Evolutionary conservation across 2,113 vertebrate genomes (phyloP).

Genomic region (Plestiodon gilberti): DNA sequence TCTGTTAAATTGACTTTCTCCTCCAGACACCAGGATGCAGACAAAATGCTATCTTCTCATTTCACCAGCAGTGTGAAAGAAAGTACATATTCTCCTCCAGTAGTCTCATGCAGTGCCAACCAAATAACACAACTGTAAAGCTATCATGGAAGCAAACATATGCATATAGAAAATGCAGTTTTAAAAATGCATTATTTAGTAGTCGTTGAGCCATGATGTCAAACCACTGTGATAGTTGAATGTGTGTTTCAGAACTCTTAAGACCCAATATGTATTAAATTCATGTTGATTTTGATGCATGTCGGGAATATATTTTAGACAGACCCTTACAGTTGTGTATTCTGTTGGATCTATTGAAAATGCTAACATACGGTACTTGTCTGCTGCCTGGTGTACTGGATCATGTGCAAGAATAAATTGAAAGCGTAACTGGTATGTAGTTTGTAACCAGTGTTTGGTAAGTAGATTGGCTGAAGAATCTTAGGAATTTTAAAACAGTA

Average conservation of each 20-base stretch:
- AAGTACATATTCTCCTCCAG: not conserved
- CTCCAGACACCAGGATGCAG: not conserved
- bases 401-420: not conserved
- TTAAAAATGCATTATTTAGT: not conserved
- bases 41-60: not conserved
- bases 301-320: not conserved
- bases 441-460: not conserved
- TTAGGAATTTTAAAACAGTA: not conserved
- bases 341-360: not conserved
- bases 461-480: not conserved
- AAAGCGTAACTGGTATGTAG: not conserved
- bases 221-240: not conserved
- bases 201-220: not conserved
- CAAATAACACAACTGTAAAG: not conserved
- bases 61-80: not conserved
- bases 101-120: not conserved
- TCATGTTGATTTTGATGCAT: not conserved
- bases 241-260: not conserved
- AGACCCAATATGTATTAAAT: not conserved
- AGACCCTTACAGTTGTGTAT: not conserved
- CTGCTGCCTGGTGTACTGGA: not conserved
- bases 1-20: not conserved
- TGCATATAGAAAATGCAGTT: not conserved
- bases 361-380: not conserved
- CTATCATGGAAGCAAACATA: not conserved